phyloP scores from a whole-genome alignment of 2,888 invertebrate species.

The Heliconius hortense region DNA sequence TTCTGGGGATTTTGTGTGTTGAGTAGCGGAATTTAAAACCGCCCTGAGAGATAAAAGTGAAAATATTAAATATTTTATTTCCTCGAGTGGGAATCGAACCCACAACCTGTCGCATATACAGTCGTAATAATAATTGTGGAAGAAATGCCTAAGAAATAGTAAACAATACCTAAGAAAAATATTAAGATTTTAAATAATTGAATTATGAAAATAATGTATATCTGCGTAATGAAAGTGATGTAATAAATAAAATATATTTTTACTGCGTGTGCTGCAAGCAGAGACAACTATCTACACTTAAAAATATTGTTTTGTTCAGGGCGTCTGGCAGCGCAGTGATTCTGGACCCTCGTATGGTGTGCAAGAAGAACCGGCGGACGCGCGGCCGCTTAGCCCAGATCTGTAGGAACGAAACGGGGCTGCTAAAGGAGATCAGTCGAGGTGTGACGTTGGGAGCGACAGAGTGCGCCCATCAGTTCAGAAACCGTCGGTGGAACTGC shows the following conservation, averaged over 20 bases:
- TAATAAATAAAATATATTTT: not conserved
- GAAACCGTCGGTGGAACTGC: slow-evolving; percentile 94
- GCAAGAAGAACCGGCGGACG: slow-evolving; percentile 91
- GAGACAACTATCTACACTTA: not conserved
- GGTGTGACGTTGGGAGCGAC: slow-evolving; percentile 91
- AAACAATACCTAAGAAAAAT: too few species aligned
- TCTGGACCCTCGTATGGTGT: slow-evolving; percentile 93
- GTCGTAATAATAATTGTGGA: too few species aligned
- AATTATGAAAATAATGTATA: too few species aligned
- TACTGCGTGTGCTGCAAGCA: not conserved
- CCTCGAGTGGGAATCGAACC: too few species aligned
- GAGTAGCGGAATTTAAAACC: not conserved
- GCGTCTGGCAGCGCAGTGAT: slow-evolving; percentile 92
- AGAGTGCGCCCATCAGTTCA: slow-evolving; percentile 94
- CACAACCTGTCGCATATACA: too few species aligned
- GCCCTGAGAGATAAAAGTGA: too few species aligned
- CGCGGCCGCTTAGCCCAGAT: slow-evolving; percentile 90
- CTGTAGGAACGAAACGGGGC: slow-evolving; percentile 90
- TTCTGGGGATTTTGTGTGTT: not conserved
- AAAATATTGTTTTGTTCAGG: slow-evolving; percentile 71
- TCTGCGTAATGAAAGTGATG: too few species aligned
- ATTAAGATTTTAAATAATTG: too few species aligned
- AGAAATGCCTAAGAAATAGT: too few species aligned
- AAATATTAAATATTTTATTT: too few species aligned
- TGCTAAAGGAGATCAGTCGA: slow-evolving; percentile 91